phyloP scores from a whole-genome alignment of 2,113 vertebrate genomes.

The Ceyx melanurus region DNA sequence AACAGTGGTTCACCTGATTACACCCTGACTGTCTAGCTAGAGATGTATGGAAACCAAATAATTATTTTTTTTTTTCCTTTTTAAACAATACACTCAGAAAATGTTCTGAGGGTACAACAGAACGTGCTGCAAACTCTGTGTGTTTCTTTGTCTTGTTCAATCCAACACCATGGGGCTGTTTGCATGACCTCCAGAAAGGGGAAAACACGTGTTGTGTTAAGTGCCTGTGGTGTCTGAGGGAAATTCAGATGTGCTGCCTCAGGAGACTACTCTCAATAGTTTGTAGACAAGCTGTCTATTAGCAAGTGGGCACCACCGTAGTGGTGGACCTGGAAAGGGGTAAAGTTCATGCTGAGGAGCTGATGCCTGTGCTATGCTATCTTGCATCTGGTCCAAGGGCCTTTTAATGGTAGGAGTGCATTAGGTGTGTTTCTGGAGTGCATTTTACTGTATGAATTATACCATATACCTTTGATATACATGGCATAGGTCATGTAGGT shows the following conservation, averaged over 20 bases:
- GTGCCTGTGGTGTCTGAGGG: neutral
- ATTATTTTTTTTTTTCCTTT: neutral
- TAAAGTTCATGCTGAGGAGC: neutral
- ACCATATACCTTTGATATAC: neutral
- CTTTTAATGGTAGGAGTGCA: neutral
- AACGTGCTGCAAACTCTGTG: neutral
- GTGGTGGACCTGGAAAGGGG: neutral
- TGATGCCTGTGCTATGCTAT: neutral
- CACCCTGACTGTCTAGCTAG: neutral
- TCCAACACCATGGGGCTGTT: neutral
- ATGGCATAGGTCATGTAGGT: neutral
- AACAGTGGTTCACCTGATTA: neutral
- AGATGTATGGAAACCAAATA: neutral
- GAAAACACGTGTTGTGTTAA: accelerated
- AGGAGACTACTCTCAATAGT: neutral
- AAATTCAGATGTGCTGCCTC: neutral
- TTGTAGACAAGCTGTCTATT: neutral
- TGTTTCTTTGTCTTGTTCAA: neutral
- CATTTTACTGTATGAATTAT: neutral
- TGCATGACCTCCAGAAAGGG: neutral
- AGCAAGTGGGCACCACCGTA: neutral
- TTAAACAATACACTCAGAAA: neutral
- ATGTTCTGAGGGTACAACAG: neutral
- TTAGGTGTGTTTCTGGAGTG: neutral
- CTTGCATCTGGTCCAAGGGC: neutral